phyloP scores from a whole-genome alignment of 2,797 vertebrate species.

The Hemibagrus guttatus region DNA sequence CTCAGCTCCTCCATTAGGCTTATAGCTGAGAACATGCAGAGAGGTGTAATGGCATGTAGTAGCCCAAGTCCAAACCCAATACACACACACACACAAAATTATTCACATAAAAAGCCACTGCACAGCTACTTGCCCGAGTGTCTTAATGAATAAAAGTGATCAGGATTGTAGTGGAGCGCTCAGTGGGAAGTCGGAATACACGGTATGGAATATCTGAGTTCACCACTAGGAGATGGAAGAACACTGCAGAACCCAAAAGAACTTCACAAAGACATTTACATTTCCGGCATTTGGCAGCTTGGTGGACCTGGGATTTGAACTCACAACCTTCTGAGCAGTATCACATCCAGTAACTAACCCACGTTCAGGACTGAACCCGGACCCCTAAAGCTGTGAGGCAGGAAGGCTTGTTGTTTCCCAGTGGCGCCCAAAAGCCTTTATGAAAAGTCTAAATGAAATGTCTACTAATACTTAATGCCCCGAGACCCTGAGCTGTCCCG shows the following conservation, averaged over 20 bases:
- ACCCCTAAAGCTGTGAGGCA: background rate
- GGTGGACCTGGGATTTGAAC: too few relatives aligned
- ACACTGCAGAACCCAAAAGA: background rate
- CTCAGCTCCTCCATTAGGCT: conserved; percentile 46
- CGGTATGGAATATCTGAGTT: too few relatives aligned
- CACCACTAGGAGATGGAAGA: background rate
- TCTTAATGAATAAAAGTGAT: conserved; percentile 8
- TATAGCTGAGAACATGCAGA: conserved; percentile 14
- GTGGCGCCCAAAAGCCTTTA: background rate
- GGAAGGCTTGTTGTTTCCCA: too few relatives aligned
- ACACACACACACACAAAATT: conserved; percentile 24
- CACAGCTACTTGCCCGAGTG: background rate
- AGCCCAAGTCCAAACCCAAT: background rate
- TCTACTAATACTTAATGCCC: too few relatives aligned
- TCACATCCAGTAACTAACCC: background rate
- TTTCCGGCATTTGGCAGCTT: too few relatives aligned
- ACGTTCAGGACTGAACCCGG: background rate
- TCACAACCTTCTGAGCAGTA: too few relatives aligned
- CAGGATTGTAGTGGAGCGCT: background rate
- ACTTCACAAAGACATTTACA: too few relatives aligned
- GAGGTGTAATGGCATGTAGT: conserved; percentile 23
- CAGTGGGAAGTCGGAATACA: background rate
- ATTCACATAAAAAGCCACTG: conserved; percentile 34
- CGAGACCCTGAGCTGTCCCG: background rate
- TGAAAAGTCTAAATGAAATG: background rate